Conservation (phyloP, 2,888 invertebrate species). For the Drosophila trichaetosa region DNA sequence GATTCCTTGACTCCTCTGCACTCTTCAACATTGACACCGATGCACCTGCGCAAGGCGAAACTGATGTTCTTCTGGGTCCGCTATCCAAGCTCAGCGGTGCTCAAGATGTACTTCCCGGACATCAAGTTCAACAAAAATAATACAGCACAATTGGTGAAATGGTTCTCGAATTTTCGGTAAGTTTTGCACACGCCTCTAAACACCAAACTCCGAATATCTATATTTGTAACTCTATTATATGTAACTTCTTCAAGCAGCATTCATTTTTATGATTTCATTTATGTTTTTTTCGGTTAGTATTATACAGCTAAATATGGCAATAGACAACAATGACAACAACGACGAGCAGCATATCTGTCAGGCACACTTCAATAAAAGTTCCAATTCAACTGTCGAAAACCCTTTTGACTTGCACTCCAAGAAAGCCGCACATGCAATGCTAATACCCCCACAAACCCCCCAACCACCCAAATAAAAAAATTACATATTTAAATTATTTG, state of each 20-base stretch:
- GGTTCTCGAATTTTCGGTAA: constrained; percentile 99
- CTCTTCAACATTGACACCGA: constrained; percentile 98
- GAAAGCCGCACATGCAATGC: constrained; percentile 69
- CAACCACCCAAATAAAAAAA: neutral
- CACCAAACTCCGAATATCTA: neutral
- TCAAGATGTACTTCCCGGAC: constrained; percentile 99
- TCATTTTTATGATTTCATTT: constrained; percentile 73
- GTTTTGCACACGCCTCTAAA: constrained; percentile 81
- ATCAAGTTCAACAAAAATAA: constrained; percentile 99
- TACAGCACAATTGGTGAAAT: constrained; percentile 99
- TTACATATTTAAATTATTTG: constrained; percentile 16
- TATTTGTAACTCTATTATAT: constrained; percentile 13
- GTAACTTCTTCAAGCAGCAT: constrained; percentile 62
- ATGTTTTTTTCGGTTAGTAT: constrained; percentile 18
- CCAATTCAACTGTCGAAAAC: constrained; percentile 64
- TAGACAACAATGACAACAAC: constrained; percentile 1
- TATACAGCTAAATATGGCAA: constrained; percentile 2
- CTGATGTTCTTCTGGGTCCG: constrained; percentile 99
- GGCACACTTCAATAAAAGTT: constrained; percentile 30
- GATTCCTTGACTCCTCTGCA: constrained; percentile 94
- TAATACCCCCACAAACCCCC: neutral
- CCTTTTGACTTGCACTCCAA: constrained; percentile 73
- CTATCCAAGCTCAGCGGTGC: constrained; percentile 99
- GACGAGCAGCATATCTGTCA: constrained; percentile 29
- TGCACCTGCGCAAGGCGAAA: constrained; percentile 99